These are phyloP conservation scores for Lycophotia porphyrea DNA, from an alignment of 2,888 invertebrate species.

Conservation along the genomic window DNA sequence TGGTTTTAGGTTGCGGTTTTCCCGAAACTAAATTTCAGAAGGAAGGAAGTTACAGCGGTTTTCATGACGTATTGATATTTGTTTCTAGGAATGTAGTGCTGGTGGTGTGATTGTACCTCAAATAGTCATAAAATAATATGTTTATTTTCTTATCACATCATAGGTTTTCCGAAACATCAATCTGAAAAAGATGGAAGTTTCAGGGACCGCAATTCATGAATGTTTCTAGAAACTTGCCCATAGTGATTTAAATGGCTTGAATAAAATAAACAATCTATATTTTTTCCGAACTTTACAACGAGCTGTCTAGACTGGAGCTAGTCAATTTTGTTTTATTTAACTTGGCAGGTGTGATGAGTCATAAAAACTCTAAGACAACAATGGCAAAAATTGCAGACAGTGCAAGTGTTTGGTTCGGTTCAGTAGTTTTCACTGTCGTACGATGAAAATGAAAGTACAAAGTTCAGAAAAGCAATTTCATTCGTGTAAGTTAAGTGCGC, in stretches of 20 bases:
- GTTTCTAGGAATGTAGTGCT: neutral
- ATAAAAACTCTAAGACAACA: constrained; percentile 16
- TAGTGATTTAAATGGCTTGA: neutral
- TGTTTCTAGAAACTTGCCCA: neutral
- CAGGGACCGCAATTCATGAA: neutral
- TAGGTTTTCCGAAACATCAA: neutral
- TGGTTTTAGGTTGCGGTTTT: constrained; percentile 6
- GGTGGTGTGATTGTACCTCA: neutral
- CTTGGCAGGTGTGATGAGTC: constrained; percentile 9
- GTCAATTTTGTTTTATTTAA: constrained; percentile 13
- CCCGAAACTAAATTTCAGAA: constrained; percentile 9
- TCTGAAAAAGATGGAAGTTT: constrained; percentile 37
- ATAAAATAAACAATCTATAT: neutral
- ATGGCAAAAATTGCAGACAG: constrained; percentile 38
- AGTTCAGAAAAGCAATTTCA: constrained; percentile 72
- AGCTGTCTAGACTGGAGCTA: constrained; percentile 8
- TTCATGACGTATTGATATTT: neutral
- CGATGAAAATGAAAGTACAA: constrained; percentile 77
- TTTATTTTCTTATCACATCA: too few species aligned
- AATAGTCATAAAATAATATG: too few species aligned
- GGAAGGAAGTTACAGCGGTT: constrained; percentile 22
- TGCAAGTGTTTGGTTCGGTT: constrained; percentile 59
- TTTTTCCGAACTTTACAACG: constrained; percentile 4
- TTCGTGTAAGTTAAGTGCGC: constrained; percentile 68
- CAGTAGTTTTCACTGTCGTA: constrained; percentile 63